These are phyloP conservation scores for Trichonephila clavipes DNA, from an alignment of 1,140 invertebrate genomes.

Conservation along the genomic window DNA sequence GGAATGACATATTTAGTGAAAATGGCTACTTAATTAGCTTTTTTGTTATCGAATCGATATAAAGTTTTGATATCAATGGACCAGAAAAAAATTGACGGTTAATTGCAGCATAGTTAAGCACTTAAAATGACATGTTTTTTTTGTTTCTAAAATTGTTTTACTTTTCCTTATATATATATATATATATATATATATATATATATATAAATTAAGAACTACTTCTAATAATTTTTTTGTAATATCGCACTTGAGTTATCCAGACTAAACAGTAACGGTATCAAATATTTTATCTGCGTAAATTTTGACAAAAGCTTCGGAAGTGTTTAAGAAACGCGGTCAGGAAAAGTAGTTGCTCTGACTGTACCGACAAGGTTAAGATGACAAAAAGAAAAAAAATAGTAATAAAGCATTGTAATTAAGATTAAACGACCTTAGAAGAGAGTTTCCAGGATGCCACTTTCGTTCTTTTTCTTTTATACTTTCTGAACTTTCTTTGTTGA, in stretches of 20 bases:
- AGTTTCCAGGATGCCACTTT: slow-evolving; percentile 1
- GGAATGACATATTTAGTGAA: too few species aligned
- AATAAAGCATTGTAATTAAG: background rate
- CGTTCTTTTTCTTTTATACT: background rate
- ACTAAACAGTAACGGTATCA: background rate
- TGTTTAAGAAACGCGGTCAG: background rate
- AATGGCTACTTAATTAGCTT: too few species aligned
- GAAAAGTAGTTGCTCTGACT: background rate
- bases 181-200: too few species aligned
- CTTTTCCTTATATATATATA: background rate
- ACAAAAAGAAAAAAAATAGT: background rate
- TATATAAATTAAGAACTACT: background rate
- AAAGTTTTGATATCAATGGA: too few species aligned
- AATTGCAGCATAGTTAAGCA: too few species aligned
- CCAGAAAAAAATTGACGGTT: too few species aligned
- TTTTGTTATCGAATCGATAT: too few species aligned
- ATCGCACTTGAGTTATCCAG: background rate
- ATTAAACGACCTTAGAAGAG: background rate
- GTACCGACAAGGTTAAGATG: background rate
- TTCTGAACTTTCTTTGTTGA: background rate
- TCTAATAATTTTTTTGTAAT: background rate
- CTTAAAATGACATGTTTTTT: too few species aligned
- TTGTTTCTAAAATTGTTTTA: too few species aligned
- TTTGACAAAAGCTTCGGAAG: background rate
- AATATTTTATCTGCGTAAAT: background rate